Evolutionary conservation across 2,113 vertebrate genomes (phyloP).

Genomic region (Paramisgurnus dabryanus): DNA sequence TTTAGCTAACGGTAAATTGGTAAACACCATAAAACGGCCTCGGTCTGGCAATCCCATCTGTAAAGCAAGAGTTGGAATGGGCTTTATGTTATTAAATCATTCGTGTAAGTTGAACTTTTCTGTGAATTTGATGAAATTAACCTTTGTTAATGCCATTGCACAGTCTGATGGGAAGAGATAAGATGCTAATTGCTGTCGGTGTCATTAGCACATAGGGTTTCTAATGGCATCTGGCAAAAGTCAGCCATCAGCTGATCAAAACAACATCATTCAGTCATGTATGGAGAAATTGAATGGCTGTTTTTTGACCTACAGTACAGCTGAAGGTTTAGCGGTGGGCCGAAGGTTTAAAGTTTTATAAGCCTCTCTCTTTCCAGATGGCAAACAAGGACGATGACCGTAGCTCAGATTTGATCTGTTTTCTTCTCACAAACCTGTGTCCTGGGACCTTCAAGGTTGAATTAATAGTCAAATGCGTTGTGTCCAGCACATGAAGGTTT

Average conservation of each 20-base stretch:
- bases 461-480: neutral
- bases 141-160: neutral
- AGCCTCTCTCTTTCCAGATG: neutral
- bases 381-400: conserved; percentile 4
- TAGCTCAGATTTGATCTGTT: neutral
- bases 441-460: conserved; percentile 17
- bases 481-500: neutral
- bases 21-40: conserved; percentile 3
- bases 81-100: neutral
- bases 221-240: neutral
- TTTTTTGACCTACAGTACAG: neutral
- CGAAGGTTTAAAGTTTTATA: neutral
- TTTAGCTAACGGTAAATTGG: neutral
- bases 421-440: neutral
- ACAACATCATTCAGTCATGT: neutral
- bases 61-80: neutral
- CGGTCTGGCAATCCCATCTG: neutral
- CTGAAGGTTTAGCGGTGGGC: neutral
- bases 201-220: neutral
- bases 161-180: neutral
- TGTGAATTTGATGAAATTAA: conserved; percentile 8
- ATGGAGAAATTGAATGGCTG: neutral
- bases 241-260: neutral
- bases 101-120: neutral
- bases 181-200: conserved; percentile 13